A percentile compares a stretch with the other conserved stretches of the same genome.
Conservation (phyloP, 2,113 vertebrate species). For the Delphinus delphis region DNA sequence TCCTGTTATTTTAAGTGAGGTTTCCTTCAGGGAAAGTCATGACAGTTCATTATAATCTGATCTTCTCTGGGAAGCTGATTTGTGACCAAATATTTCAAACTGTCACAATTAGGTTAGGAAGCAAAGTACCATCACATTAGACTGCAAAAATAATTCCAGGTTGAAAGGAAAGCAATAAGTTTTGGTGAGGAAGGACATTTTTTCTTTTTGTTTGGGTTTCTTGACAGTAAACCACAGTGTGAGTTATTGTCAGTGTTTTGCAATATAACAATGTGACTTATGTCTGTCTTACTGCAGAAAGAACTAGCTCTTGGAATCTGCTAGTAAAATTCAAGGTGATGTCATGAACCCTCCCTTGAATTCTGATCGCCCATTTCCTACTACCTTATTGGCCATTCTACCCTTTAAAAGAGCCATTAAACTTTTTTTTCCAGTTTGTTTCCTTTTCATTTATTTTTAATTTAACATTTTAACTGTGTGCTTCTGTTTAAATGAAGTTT, state of each 20-base stretch:
- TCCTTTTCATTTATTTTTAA: not conserved
- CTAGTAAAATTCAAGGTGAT: slow-evolving; percentile 54
- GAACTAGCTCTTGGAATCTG: slow-evolving; percentile 26
- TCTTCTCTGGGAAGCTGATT: not conserved
- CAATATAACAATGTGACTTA: not conserved
- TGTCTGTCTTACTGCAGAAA: not conserved
- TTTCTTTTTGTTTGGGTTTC: slow-evolving; percentile 52
- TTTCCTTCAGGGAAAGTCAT: not conserved
- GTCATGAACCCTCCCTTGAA: not conserved
- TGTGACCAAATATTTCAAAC: slow-evolving; percentile 28
- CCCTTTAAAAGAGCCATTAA: not conserved
- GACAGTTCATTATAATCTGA: slow-evolving; percentile 41
- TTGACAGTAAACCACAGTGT: slow-evolving; percentile 44
- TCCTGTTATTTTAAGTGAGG: slow-evolving; percentile 8
- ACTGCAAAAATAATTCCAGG: slow-evolving; percentile 39
- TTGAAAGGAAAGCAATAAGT: slow-evolving; percentile 1
- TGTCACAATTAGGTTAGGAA: slow-evolving; percentile 66
- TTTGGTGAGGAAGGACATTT: not conserved
- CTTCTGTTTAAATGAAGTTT: not conserved
- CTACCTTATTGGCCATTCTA: not conserved
- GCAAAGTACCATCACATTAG: not conserved
- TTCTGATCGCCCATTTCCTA: not conserved
- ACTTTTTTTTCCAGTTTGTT: not conserved
- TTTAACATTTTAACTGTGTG: not conserved
- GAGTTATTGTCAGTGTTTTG: slow-evolving; percentile 28